Base-by-base conservation (phyloP, 2,888 invertebrate species). In the Crossocerus cetratus region DNA sequence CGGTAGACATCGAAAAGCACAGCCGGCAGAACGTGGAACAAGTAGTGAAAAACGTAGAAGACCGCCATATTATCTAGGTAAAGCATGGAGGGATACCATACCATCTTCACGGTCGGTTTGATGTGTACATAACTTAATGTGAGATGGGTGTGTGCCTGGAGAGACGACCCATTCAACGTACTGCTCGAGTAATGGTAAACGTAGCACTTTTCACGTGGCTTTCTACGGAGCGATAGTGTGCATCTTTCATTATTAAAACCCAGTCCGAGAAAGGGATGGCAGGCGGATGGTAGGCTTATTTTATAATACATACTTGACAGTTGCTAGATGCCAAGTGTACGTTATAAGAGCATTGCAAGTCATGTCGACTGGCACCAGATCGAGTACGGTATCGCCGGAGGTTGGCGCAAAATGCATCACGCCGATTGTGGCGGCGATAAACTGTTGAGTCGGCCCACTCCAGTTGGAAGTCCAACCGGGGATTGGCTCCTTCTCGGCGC, bases 321-420 rank as follows among this genome's bases (percentile, higher is more conserved):
- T 69, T n/a, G 74, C 74, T 4, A 80, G 72, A 53, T 87, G 84
- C 86, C 87, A 86, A 0, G 82, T 77, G 3, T 73, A 23, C 13
- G 83, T 82, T 2, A 88, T 64, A 2, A 86, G 53, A 14, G 78
- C 74, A 76, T 86, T 87, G 1, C 71, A 77, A 43, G 77, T 67
- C 84, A 87, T 80, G 64, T 88, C 87, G 3, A 70, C 83, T 0
- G 86, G 87, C 54, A 86, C 69, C 1, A 80, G 20, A 64, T 87
- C 87, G 2, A 80, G 0, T 13, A 58, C 1, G 0, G 0, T 8
- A 45, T 42, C 16, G 21, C 77, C 55, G 14, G 61, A 21, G 2
- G 69, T 62, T 22, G 72, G 78, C 14, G 72, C 11, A 0, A 73
- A 68, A 53, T 83, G 86, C 3, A 85, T 0, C 0, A 79, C 58